A percentile compares a stretch with the other conserved stretches of the same genome.
phyloP scores from a whole-genome alignment of 2,797 vertebrate genomes.

The Amblyopsis hoosieri region DNA sequence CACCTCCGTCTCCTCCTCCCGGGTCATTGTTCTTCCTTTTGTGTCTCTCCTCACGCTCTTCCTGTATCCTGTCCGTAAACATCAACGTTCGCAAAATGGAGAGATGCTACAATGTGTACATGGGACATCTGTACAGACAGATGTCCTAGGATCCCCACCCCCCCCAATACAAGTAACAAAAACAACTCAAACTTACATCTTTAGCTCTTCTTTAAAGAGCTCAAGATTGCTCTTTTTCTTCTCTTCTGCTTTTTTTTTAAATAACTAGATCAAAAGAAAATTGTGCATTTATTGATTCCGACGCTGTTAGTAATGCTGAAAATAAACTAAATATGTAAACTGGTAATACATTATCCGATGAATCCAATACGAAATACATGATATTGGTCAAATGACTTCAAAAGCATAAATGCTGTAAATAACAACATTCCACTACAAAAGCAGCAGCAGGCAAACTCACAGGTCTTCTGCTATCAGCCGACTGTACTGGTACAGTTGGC shows the following conservation, averaged over 20 bases:
- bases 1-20: constrained; percentile 41
- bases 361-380: too few relatives aligned
- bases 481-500: constrained; percentile 38
- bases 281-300: too few relatives aligned
- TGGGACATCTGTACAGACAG: neutral
- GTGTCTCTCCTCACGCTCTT: constrained; percentile 82
- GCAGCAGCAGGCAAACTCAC: constrained; percentile 58
- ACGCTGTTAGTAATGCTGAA: neutral
- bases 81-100: neutral
- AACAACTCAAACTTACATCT: constrained; percentile 69
- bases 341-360: too few relatives aligned
- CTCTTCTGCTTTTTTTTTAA: constrained; percentile 79
- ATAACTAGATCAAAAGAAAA: constrained; percentile 51
- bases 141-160: too few relatives aligned
- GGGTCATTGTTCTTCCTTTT: constrained; percentile 79
- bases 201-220: constrained; percentile 85
- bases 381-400: neutral
- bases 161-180: too few relatives aligned
- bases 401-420: too few relatives aligned
- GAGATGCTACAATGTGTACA: neutral
- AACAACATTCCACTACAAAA: neutral
- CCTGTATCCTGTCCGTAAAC: constrained; percentile 76
- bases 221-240: constrained; percentile 87
- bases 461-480: constrained; percentile 71
- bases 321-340: too few relatives aligned